Conservation (phyloP, 1,140 invertebrate genomes). For the Orius laevigatus region DNA sequence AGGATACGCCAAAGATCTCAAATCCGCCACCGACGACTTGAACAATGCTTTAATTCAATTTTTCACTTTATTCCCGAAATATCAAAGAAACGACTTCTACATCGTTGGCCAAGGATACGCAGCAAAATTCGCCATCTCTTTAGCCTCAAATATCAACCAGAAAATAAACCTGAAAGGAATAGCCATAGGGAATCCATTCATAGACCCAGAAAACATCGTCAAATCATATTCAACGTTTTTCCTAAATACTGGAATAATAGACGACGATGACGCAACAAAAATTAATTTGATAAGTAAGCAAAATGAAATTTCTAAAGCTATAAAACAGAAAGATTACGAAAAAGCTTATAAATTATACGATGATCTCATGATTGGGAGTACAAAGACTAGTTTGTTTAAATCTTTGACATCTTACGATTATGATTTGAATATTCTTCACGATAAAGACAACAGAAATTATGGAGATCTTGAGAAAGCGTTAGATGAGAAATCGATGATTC, state of each 20-base stretch:
- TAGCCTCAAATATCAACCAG: conserved; percentile 57
- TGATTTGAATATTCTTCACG: conserved; percentile 63
- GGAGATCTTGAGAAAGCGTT: conserved; percentile 34
- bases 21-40: conserved; percentile 41
- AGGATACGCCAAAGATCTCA: conserved; percentile 43
- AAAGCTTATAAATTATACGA: conserved; percentile 14
- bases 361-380: conserved; percentile 12
- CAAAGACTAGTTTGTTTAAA: conserved; percentile 32
- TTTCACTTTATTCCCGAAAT: conserved; percentile 36
- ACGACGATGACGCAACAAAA: conserved; percentile 26
- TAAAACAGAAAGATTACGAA: conserved; percentile 6
- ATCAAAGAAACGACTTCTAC: conserved; percentile 35
- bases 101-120: conserved; percentile 77
- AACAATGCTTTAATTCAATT: conserved; percentile 50
- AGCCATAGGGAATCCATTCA: conserved; percentile 71
- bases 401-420: conserved; percentile 61
- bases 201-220: conserved; percentile 55
- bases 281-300: not conserved
- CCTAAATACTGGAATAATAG: conserved; percentile 44
- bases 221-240: conserved; percentile 42
- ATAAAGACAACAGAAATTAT: not conserved
- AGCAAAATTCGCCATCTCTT: conserved; percentile 51
- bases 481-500: conserved; percentile 34
- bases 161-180: conserved; percentile 49
- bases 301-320: conserved; percentile 1